These are phyloP conservation scores for Hydractinia echinata DNA, from an alignment of 30 jellyfish, hydroid and myxozoan species.

Conservation along the genomic window DNA sequence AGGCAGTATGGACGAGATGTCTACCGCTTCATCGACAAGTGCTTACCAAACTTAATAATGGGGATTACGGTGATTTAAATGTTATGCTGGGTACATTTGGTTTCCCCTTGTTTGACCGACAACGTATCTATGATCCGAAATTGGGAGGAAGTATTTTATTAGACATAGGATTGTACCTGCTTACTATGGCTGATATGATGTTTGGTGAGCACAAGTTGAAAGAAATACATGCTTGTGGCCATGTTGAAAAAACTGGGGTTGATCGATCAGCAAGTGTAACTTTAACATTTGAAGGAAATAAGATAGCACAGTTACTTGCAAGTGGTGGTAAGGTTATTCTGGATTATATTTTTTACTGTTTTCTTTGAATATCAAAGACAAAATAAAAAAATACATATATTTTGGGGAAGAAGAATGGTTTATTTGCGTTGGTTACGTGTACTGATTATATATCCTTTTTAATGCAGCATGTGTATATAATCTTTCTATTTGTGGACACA, in stretches of 20 bases:
- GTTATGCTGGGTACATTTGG: slow-evolving; percentile 74
- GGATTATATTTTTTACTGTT: no score
- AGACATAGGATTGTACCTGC: slow-evolving; percentile 71
- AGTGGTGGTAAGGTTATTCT: slow-evolving; percentile 50
- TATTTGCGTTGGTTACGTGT: not conserved
- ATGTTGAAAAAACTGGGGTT: slow-evolving; percentile 48
- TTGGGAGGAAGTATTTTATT: slow-evolving; percentile 79
- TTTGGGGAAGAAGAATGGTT: no score
- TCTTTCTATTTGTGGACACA: no score
- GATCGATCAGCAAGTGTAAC: slow-evolving; percentile 63
- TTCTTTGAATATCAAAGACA: no score
- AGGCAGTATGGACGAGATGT: slow-evolving; percentile 88
- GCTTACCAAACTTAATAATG: slow-evolving; percentile 32
- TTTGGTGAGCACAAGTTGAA: slow-evolving; percentile 52
- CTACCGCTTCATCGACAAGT: slow-evolving; percentile 59
- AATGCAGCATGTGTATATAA: not conserved
- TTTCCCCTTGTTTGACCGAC: slow-evolving; percentile 18
- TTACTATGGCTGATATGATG: slow-evolving; percentile 60
- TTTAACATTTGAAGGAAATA: slow-evolving; percentile 42
- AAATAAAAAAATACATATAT: no score
- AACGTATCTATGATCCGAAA: slow-evolving; percentile 49
- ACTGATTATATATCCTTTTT: not conserved
- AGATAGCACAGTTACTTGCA: slow-evolving; percentile 60
- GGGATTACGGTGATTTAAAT: slow-evolving; percentile 44
- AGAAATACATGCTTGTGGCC: slow-evolving; percentile 52